phyloP scores from a whole-genome alignment of 2,113 vertebrate genomes.

The Alethe diademata region DNA sequence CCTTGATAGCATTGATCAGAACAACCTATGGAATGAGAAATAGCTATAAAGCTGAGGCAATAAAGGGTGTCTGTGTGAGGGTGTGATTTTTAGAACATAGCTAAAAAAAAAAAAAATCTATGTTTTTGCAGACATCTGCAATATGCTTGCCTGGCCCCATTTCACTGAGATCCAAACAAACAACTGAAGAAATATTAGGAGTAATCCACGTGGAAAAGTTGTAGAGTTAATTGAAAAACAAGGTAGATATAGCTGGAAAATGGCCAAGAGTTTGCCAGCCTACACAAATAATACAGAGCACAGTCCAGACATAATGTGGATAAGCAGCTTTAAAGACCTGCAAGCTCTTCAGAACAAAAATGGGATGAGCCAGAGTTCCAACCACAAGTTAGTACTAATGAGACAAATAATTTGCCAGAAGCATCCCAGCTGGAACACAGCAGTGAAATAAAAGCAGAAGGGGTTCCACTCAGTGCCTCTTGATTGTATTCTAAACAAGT shows the following conservation, averaged over 20 bases:
- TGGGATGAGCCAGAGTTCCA: neutral
- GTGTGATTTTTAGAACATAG: neutral
- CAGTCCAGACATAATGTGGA: neutral
- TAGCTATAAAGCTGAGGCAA: neutral
- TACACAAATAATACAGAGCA: neutral
- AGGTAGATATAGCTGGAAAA: neutral
- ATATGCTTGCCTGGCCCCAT: neutral
- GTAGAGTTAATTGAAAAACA: neutral
- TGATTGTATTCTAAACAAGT: neutral
- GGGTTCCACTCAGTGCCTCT: neutral
- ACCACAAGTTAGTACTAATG: neutral
- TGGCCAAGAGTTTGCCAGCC: neutral
- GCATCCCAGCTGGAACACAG: neutral
- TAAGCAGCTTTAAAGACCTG: neutral
- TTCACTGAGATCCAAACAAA: neutral
- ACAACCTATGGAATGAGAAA: constrained; percentile 82
- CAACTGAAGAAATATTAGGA: neutral
- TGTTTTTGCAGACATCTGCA: neutral
- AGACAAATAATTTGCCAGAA: neutral
- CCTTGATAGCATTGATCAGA: constrained; percentile 96
- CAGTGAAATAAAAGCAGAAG: neutral
- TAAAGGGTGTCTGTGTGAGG: neutral
- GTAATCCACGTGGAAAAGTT: neutral
- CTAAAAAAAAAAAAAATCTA: neutral
- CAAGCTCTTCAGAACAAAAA: neutral